These are phyloP conservation scores for Aphis gossypii DNA, from an alignment of 1,140 invertebrate species.

Conservation along the genomic window DNA sequence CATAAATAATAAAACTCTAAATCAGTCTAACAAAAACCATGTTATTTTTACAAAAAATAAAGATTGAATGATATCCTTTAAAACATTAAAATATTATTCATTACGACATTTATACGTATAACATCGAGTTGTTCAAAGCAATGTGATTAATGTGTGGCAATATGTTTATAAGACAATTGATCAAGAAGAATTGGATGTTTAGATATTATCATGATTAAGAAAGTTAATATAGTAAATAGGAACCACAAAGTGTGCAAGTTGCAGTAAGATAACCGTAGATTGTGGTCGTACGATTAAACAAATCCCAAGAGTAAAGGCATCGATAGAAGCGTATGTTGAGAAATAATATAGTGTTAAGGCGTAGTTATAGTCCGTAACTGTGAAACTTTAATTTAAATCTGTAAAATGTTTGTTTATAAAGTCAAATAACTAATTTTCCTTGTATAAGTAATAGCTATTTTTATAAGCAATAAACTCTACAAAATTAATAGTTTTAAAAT, in stretches of 20 bases:
- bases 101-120: neutral
- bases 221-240: neutral
- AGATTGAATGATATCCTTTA: neutral
- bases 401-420: conserved; percentile 15
- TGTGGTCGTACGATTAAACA: neutral
- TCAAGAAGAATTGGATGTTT: neutral
- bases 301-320: neutral
- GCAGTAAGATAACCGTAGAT: neutral
- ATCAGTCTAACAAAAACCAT: neutral
- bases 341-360: neutral
- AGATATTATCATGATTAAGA: neutral
- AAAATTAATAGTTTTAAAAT: neutral
- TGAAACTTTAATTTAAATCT: conserved; percentile 22
- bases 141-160: neutral
- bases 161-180: neutral
- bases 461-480: neutral
- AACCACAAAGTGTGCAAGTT: neutral
- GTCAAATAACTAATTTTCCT: conserved; percentile 18
- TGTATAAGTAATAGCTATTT: neutral
- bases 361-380: neutral
- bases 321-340: neutral
- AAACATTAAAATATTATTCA: neutral
- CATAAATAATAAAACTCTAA: neutral
- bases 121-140: neutral
- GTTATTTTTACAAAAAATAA: neutral